phyloP scores from a whole-genome alignment of 1,140 invertebrate species.

The Saccostrea glomerata region DNA sequence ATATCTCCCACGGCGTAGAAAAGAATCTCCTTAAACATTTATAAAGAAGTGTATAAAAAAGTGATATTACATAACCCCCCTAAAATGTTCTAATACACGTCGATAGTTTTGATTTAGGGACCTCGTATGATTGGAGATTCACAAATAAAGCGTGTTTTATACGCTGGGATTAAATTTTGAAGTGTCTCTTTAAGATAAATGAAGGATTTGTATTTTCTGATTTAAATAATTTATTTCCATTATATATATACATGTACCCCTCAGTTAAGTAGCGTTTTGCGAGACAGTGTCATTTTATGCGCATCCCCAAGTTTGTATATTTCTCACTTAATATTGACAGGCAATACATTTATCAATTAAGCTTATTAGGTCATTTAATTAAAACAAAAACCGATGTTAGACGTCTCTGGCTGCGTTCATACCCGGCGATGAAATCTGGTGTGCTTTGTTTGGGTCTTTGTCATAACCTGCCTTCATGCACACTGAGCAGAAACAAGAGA shows the following conservation, averaged over 20 bases:
- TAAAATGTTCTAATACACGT: conserved; percentile 20
- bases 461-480: background rate
- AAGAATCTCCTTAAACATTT: background rate
- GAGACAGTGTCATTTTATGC: background rate
- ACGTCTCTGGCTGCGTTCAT: background rate
- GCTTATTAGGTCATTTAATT: background rate
- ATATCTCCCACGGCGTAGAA: background rate
- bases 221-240: background rate
- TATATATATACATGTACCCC: background rate
- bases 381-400: background rate
- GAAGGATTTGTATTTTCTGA: background rate
- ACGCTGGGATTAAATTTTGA: conserved; percentile 9
- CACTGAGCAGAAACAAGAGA: background rate
- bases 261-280: background rate
- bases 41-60: background rate
- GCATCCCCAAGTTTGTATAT: background rate
- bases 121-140: background rate
- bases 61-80: conserved; percentile 17
- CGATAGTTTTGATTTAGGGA: background rate
- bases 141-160: conserved; percentile 21
- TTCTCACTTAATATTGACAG: background rate
- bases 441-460: background rate
- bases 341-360: background rate
- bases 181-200: background rate
- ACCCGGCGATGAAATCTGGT: background rate